Percentiles rank a stretch among this genome's conserved stretches.
Conservation (phyloP, 2,888 invertebrate genomes). For the Acanthosoma haemorrhoidale region DNA sequence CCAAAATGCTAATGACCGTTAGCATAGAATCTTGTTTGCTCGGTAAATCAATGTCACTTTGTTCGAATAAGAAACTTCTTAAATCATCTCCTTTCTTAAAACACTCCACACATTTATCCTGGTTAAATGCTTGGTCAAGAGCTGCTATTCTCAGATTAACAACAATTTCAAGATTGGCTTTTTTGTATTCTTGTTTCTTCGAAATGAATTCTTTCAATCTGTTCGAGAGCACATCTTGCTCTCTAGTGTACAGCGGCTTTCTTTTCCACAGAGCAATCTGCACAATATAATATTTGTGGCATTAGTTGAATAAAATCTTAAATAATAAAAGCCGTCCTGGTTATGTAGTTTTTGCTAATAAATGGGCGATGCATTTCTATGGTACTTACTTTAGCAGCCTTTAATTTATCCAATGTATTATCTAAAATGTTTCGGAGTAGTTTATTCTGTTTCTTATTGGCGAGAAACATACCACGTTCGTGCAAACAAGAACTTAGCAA, state of each 20-base stretch:
- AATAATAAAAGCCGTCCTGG: too few relatives aligned
- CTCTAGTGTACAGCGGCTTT: neutral
- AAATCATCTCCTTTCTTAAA: slow-evolving; percentile 11
- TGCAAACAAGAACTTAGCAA: neutral
- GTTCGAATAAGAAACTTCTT: slow-evolving; percentile 8
- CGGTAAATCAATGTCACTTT: neutral
- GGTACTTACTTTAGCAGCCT: neutral
- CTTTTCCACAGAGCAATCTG: slow-evolving; percentile 6
- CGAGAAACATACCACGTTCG: neutral
- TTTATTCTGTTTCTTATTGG: slow-evolving; percentile 7
- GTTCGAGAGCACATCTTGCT: slow-evolving; percentile 3
- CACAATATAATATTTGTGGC: neutral
- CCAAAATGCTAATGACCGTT: neutral
- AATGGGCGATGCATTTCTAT: too few relatives aligned
- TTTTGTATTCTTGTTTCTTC: neutral
- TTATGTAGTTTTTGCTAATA: too few relatives aligned
- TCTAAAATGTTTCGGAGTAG: neutral
- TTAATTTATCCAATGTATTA: neutral
- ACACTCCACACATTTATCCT: neutral
- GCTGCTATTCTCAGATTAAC: neutral
- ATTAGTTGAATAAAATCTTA: neutral
- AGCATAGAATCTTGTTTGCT: neutral
- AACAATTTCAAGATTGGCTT: slow-evolving; percentile 1
- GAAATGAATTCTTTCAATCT: neutral
- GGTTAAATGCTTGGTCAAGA: neutral